Evolutionary conservation across 2,888 invertebrate species (phyloP).

Genomic region (Drymonia ruficornis): DNA sequence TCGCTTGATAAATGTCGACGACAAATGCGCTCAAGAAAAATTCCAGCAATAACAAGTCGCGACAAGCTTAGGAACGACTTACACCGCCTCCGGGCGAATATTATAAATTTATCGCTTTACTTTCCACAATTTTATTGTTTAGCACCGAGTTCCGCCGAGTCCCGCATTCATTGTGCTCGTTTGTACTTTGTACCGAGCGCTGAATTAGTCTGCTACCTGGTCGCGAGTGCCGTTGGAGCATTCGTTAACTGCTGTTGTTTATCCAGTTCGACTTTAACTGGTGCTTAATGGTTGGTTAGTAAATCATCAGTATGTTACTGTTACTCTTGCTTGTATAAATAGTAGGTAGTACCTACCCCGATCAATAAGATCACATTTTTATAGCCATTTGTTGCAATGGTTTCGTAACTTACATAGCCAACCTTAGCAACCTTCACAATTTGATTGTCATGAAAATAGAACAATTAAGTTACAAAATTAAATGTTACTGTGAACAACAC

Average conservation of each 20-base stretch:
- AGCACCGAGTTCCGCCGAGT: conserved; percentile 19
- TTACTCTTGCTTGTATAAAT: too few relatives aligned
- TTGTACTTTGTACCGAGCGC: conserved; percentile 1
- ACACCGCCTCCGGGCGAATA: conserved; percentile 12
- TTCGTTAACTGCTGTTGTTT: not conserved
- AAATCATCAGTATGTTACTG: too few relatives aligned
- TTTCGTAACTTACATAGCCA: too few relatives aligned
- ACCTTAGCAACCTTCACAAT: not conserved
- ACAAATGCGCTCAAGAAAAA: conserved; percentile 24
- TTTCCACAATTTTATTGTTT: conserved; percentile 36
- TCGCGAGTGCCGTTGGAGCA: not conserved
- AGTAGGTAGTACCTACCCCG: too few relatives aligned
- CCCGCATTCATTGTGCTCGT: not conserved
- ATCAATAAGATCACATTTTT: too few relatives aligned
- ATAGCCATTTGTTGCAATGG: too few relatives aligned
- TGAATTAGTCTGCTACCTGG: not conserved
- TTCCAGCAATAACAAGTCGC: conserved; percentile 32
- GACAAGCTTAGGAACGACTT: conserved; percentile 17
- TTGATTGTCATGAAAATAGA: not conserved
- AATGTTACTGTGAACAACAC: too few relatives aligned
- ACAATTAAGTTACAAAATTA: not conserved
- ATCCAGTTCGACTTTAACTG: not conserved
- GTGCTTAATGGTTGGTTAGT: not conserved
- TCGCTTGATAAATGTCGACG: conserved; percentile 28
- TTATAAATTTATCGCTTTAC: conserved; percentile 35